These are phyloP conservation scores for Clarias platycephalus DNA, from an alignment of 2,797 vertebrate species.

Conservation along the genomic window DNA sequence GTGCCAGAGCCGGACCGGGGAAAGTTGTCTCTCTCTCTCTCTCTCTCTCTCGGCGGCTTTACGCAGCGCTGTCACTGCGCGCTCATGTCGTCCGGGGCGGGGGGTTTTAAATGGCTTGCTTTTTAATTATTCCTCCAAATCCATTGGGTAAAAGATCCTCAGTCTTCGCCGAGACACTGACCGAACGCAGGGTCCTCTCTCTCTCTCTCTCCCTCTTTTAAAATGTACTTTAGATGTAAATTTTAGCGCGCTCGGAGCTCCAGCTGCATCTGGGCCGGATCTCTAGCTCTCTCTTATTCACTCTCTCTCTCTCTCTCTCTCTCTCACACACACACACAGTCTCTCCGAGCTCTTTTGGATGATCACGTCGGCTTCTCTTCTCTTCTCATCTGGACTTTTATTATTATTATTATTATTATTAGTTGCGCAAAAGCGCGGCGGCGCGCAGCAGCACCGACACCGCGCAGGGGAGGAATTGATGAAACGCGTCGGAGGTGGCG, in stretches of 20 bases:
- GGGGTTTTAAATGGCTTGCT: neutral
- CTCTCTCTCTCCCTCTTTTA: too few species aligned
- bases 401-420: neutral
- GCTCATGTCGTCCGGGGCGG: constrained; percentile 18
- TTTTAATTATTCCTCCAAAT: neutral
- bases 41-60: constrained; percentile 4
- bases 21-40: constrained; percentile 10
- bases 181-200: neutral
- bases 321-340: neutral
- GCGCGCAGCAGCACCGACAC: neutral
- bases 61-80: constrained; percentile 19
- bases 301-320: constrained; percentile 10
- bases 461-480: constrained; percentile 7
- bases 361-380: neutral
- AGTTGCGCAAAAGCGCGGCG: neutral
- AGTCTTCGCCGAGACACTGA: neutral
- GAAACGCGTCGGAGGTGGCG: constrained; percentile 13
- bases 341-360: neutral
- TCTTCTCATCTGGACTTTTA: neutral
- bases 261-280: constrained; percentile 4
- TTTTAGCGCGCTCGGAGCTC: neutral
- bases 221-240: neutral
- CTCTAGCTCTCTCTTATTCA: neutral
- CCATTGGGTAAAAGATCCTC: constrained; percentile 4
- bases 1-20: neutral